phyloP scores from a whole-genome alignment of 2,113 vertebrate species.

The Zingel zingel region DNA sequence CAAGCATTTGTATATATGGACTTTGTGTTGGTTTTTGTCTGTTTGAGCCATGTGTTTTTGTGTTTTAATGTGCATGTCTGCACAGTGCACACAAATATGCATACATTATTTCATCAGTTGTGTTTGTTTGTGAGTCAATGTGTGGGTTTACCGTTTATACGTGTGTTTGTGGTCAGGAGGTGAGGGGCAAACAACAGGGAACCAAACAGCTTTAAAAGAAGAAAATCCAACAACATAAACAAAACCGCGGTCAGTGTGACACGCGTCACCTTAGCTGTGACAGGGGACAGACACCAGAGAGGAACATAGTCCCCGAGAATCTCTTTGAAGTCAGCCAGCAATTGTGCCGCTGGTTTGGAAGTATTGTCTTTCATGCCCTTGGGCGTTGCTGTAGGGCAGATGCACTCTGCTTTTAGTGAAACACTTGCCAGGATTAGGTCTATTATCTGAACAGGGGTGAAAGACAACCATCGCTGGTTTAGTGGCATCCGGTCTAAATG shows the following conservation, averaged over 20 bases:
- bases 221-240: slow-evolving; percentile 81
- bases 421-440: slow-evolving; percentile 68
- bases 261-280: slow-evolving; percentile 69
- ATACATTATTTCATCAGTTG: not conserved
- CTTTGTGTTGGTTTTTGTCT: not conserved
- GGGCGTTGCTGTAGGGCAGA: slow-evolving; percentile 61
- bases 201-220: slow-evolving; percentile 67
- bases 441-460: slow-evolving; percentile 56
- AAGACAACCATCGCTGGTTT: slow-evolving; percentile 27
- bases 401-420: slow-evolving; percentile 67
- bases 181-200: slow-evolving; percentile 68
- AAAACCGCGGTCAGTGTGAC: slow-evolving; percentile 73
- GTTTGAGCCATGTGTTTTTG: not conserved
- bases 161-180: slow-evolving; percentile 66
- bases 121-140: slow-evolving; percentile 14
- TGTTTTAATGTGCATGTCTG: not conserved
- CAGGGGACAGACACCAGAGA: slow-evolving; percentile 66
- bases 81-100: not conserved
- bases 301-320: slow-evolving; percentile 39
- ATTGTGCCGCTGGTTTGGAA: slow-evolving; percentile 63
- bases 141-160: slow-evolving; percentile 34
- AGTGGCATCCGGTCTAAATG: slow-evolving; percentile 25
- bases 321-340: slow-evolving; percentile 62
- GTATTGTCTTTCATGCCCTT: slow-evolving; percentile 76
- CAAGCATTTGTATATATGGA: not conserved